These are phyloP conservation scores for Carassius gibelio DNA, from an alignment of 2,113 vertebrate genomes.

Conservation along the genomic window DNA sequence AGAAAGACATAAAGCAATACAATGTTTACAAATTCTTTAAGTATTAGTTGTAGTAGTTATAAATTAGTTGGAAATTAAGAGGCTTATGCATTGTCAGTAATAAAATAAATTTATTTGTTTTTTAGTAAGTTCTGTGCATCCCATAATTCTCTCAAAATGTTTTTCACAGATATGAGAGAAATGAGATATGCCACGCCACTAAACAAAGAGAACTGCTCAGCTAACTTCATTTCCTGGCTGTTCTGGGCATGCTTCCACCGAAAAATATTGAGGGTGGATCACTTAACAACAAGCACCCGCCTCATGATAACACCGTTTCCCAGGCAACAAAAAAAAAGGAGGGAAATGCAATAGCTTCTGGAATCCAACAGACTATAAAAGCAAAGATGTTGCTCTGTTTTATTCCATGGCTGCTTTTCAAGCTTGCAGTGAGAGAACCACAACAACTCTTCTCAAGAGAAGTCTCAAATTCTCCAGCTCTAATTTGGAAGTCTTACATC, in stretches of 20 bases:
- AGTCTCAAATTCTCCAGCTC: background rate
- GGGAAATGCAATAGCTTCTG: constrained; percentile 48
- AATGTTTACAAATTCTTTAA: background rate
- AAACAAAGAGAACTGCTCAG: constrained; percentile 37
- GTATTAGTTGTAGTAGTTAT: background rate
- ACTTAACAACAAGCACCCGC: constrained; percentile 51
- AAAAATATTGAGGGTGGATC: constrained; percentile 34
- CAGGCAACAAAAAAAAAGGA: constrained; percentile 52
- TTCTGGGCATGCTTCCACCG: constrained; percentile 34
- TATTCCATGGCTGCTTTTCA: constrained; percentile 33
- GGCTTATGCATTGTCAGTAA: background rate
- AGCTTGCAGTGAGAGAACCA: constrained; percentile 15
- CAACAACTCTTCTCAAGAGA: constrained; percentile 22
- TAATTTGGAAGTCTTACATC: constrained; percentile 14
- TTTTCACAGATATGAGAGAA: background rate
- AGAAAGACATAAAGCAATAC: background rate
- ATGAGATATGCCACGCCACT: background rate
- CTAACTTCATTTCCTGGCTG: constrained; percentile 48
- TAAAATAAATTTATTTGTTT: background rate
- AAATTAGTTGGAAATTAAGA: background rate
- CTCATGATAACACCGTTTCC: constrained; percentile 54
- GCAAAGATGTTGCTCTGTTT: constrained; percentile 38
- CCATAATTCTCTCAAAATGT: background rate
- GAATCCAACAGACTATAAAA: constrained; percentile 47
- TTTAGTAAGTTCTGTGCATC: background rate